Conservation (phyloP, 2,888 invertebrate species). For the Pogonocherus hispidulus region DNA sequence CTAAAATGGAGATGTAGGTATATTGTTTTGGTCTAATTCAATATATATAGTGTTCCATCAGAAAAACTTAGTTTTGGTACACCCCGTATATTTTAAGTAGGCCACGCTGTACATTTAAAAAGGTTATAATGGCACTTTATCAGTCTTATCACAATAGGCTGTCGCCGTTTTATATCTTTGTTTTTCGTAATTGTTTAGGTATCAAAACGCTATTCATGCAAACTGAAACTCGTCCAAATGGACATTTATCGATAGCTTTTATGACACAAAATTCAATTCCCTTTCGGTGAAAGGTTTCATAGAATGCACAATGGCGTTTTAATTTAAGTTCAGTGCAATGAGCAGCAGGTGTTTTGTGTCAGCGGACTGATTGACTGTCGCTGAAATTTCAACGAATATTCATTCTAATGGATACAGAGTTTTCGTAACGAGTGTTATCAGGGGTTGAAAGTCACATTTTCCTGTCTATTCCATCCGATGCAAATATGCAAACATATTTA, state of each 20-base stretch:
- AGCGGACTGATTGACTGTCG: conserved; percentile 12
- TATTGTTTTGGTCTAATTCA: too few species aligned
- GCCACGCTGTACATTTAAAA: too few species aligned
- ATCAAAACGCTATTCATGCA: too few species aligned
- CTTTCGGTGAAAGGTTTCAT: conserved; percentile 30
- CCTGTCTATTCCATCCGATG: background rate
- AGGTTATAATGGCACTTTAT: too few species aligned
- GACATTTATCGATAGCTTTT: conserved; percentile 28
- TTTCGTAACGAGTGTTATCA: background rate
- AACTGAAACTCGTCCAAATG: conserved; percentile 16
- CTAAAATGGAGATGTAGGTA: too few species aligned
- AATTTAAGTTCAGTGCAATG: conserved; percentile 19
- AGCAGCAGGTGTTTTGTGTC: conserved; percentile 23
- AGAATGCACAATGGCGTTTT: conserved; percentile 35
- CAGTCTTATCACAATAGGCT: too few species aligned
- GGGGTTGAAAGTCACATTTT: background rate
- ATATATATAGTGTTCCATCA: too few species aligned
- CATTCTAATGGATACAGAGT: background rate
- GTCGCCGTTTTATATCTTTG: too few species aligned
- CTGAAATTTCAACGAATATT: conserved; percentile 8
- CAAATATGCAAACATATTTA: background rate
- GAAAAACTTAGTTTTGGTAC: too few species aligned
- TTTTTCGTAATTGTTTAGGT: too few species aligned
- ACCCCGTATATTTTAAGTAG: too few species aligned
- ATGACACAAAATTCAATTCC: conserved; percentile 30